Conservation (phyloP, 2,113 vertebrate species). For the Phaethornis superciliosus region DNA sequence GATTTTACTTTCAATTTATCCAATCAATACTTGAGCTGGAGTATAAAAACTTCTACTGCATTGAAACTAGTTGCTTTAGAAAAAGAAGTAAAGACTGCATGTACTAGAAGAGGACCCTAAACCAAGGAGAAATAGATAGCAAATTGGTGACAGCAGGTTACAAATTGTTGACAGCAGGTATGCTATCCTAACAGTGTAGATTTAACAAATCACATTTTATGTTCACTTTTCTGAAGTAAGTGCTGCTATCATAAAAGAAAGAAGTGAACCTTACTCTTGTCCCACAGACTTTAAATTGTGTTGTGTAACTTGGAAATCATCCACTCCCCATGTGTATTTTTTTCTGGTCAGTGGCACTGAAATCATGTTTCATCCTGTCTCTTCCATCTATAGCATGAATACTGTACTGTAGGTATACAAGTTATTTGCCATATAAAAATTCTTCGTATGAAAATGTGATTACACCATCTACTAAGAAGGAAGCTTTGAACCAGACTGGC, state of each 20-base stretch:
- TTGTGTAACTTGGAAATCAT: not conserved
- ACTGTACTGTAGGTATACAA: not conserved
- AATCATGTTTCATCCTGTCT: not conserved
- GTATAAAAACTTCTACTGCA: not conserved
- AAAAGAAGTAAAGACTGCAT: not conserved
- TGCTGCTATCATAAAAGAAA: not conserved
- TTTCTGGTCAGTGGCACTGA: not conserved
- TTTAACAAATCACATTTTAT: slow-evolving; percentile 61
- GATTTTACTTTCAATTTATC: not conserved
- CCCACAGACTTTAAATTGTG: not conserved
- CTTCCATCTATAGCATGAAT: not conserved
- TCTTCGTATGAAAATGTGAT: not conserved
- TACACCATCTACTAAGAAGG: not conserved
- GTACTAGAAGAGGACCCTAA: not conserved
- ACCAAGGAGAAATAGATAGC: not conserved
- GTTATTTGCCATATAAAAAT: not conserved
- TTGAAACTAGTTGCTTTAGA: not conserved
- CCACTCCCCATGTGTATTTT: not conserved
- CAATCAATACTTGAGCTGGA: not conserved
- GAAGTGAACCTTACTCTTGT: not conserved
- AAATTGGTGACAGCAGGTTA: slow-evolving; percentile 53
- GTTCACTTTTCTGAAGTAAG: slow-evolving; percentile 50
- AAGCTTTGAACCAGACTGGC: not conserved
- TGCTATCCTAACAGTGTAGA: not conserved
- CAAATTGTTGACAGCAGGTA: slow-evolving; percentile 58